These are phyloP conservation scores for Phrynocephalus vlangalii DNA, from an alignment of 2,797 vertebrate species.

Conservation along the genomic window DNA sequence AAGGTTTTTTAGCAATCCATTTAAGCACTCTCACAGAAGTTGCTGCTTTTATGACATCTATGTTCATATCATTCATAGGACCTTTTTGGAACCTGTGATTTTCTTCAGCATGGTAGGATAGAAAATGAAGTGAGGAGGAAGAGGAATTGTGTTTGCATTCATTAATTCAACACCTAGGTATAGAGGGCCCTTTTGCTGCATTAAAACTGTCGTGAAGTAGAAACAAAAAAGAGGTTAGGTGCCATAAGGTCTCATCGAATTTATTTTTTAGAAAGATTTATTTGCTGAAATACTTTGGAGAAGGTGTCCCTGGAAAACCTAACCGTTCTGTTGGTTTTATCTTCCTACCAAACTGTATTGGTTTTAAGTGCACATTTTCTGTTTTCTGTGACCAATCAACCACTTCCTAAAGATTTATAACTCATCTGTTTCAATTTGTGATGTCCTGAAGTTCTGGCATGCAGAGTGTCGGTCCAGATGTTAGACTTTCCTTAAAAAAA, in stretches of 20 bases:
- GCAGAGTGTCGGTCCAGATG: constrained; percentile 75
- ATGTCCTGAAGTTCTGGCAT: constrained; percentile 72
- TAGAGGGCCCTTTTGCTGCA: not conserved
- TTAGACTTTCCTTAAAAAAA: constrained; percentile 57
- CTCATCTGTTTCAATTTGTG: constrained; percentile 70
- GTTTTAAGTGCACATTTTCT: constrained; percentile 43
- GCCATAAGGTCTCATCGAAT: not conserved
- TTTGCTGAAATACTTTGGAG: constrained; percentile 5
- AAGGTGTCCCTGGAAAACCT: constrained; percentile 25
- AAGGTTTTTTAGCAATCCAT: not conserved
- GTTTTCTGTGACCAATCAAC: constrained; percentile 64
- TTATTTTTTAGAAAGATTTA: constrained; percentile 31
- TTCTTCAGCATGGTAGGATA: not conserved
- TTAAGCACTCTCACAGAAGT: not conserved
- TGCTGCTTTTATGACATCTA: not conserved
- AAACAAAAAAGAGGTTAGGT: not conserved
- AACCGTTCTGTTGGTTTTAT: constrained; percentile 42
- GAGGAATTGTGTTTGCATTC: not conserved
- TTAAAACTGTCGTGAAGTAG: not conserved
- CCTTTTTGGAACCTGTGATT: not conserved
- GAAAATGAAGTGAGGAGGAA: fast-evolving
- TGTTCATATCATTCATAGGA: not conserved
- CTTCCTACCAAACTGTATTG: constrained; percentile 38
- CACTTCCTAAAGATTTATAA: constrained; percentile 69
- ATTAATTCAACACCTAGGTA: not conserved